Conservation (phyloP, 1,140 invertebrate genomes). For the Drosophila nebulosa region DNA sequence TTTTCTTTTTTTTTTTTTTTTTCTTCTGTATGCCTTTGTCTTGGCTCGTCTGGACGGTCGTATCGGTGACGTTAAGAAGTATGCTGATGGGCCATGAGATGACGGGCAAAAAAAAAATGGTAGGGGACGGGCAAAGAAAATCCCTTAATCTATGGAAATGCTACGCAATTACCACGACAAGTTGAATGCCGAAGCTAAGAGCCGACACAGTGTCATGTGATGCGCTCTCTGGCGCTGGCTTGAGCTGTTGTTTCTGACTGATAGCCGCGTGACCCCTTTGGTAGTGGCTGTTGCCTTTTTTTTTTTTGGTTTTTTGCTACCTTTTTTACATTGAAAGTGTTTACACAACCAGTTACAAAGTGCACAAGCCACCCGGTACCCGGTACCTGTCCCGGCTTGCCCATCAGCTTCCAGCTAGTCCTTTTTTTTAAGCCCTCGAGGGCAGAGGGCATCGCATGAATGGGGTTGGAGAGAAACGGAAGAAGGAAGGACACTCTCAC, state of each 20-base stretch:
- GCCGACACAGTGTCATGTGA: constrained; percentile 45
- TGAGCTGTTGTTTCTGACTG: constrained; percentile 22
- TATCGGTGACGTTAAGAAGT: constrained; percentile 45
- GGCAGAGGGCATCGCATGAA: neutral
- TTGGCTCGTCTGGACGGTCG: constrained; percentile 25
- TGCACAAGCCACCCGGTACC: constrained; percentile 62
- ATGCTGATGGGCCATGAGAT: neutral
- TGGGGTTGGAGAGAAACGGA: neutral
- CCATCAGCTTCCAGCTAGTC: constrained; percentile 22
- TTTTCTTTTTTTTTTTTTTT: constrained; percentile 22
- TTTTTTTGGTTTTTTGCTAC: constrained; percentile 6
- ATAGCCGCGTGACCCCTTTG: constrained; percentile 63
- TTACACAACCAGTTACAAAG: constrained; percentile 79
- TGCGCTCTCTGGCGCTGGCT: constrained; percentile 30
- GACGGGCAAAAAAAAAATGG: neutral
- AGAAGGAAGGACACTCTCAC: constrained; percentile 42
- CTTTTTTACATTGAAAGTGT: constrained; percentile 49
- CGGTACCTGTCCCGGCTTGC: neutral
- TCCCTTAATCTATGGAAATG: constrained; percentile 81
- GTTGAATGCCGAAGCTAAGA: constrained; percentile 44
- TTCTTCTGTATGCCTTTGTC: constrained; percentile 22
- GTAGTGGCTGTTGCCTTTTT: constrained; percentile 10
- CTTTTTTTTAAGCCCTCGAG: constrained; percentile 8
- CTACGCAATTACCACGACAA: constrained; percentile 79
- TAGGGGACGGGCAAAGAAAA: constrained; percentile 44